phyloP scores from a whole-genome alignment of 64 coral and sea anemone species.

The Montipora capricornis region DNA sequence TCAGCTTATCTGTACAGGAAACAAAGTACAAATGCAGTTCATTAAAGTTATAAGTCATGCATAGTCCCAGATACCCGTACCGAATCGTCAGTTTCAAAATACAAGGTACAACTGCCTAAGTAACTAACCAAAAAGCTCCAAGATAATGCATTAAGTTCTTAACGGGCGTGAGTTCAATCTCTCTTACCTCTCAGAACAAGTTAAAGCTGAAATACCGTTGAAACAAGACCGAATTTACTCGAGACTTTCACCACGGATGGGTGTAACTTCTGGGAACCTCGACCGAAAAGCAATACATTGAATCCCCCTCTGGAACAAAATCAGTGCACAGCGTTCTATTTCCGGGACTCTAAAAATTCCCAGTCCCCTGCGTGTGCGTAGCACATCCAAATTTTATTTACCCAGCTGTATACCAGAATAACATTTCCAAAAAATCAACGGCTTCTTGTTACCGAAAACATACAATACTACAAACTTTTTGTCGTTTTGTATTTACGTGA shows the following conservation, averaged over 20 bases:
- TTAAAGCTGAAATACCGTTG: neutral
- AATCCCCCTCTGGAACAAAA: neutral
- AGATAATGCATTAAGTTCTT: neutral
- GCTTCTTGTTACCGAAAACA: no score
- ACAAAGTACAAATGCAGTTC: neutral
- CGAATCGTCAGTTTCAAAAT: neutral
- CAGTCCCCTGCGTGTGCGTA: neutral
- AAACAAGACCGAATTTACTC: neutral
- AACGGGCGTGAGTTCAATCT: neutral
- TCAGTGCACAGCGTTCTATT: neutral
- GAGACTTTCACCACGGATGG: slow-evolving; percentile 27
- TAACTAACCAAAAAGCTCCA: neutral
- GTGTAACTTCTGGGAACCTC: neutral
- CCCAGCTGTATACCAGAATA: no score
- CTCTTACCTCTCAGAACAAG: neutral
- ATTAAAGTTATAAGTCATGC: slow-evolving; percentile 6
- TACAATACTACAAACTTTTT: no score
- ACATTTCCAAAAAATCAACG: no score
- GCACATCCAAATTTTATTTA: no score
- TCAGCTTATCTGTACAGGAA: slow-evolving; percentile 13
- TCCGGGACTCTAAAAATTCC: neutral
- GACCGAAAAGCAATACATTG: slow-evolving; percentile 24
- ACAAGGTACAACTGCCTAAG: neutral
- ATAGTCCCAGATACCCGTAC: neutral
- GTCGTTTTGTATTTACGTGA: no score